Percentiles rank a stretch among this genome's conserved stretches.
These are phyloP conservation scores for Siniperca undulata DNA, from an alignment of 2,797 vertebrate genomes.

Conservation along the genomic window DNA sequence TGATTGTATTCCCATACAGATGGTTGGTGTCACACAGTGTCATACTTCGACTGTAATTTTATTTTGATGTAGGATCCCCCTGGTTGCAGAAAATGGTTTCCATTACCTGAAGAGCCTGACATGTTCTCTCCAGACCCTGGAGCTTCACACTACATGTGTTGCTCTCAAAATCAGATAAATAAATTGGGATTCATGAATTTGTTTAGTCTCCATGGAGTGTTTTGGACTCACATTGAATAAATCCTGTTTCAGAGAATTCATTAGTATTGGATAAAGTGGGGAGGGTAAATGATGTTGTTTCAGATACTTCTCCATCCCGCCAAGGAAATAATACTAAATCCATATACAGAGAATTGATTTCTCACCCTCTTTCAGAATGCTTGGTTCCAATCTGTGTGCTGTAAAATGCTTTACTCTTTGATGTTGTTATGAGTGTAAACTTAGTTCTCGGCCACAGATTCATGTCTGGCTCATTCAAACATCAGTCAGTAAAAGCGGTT, in stretches of 20 bases:
- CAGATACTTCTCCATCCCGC: background rate
- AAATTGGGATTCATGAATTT: conserved; percentile 14
- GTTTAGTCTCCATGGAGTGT: background rate
- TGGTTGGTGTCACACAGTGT: conserved; percentile 22
- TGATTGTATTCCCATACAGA: conserved; percentile 41
- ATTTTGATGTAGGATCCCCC: conserved; percentile 20
- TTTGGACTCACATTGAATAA: background rate
- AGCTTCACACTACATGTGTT: background rate
- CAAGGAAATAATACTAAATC: conserved; percentile 12
- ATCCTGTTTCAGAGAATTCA: conserved; percentile 21
- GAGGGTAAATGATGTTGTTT: background rate
- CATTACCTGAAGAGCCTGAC: conserved; percentile 12
- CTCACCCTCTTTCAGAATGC: background rate
- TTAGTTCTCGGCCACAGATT: background rate
- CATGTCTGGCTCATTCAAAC: background rate
- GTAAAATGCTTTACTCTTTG: background rate
- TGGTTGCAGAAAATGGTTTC: conserved; percentile 28
- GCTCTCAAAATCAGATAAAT: conserved; percentile 11
- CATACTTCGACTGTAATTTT: conserved; percentile 17
- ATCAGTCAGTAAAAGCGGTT: background rate
- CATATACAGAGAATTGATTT: background rate
- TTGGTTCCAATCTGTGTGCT: background rate
- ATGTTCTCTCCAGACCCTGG: background rate
- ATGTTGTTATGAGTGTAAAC: background rate
- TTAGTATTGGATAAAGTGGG: conserved; percentile 17